Evolutionary conservation across 2,113 vertebrate species (phyloP).

Genomic region (Cercopithecus mona): DNA sequence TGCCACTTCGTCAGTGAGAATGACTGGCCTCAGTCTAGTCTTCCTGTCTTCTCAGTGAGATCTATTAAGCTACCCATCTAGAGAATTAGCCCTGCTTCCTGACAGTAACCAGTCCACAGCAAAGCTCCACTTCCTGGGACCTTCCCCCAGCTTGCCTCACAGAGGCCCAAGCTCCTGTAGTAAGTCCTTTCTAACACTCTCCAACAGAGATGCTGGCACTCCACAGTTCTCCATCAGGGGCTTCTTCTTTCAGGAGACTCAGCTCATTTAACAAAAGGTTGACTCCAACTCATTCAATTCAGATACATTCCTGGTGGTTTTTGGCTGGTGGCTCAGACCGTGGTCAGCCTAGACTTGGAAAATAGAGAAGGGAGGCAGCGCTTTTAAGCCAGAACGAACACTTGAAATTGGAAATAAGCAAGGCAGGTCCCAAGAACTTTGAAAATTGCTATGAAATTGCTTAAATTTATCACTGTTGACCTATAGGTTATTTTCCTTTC

Average conservation of each 20-base stretch:
- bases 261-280: neutral
- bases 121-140: neutral
- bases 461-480: neutral
- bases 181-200: neutral
- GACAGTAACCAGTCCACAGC: neutral
- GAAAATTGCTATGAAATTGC: neutral
- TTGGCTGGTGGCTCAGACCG: too few species aligned
- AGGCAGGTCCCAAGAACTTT: neutral
- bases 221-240: neutral
- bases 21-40: too few species aligned
- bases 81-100: neutral
- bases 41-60: neutral
- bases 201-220: neutral
- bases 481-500: neutral
- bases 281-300: neutral
- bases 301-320: neutral
- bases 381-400: neutral
- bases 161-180: neutral
- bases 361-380: neutral
- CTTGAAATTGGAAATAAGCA: neutral
- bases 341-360: neutral
- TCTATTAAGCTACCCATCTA: neutral
- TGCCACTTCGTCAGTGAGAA: too few species aligned
- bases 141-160: too few species aligned
- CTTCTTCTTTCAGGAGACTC: too few species aligned